phyloP scores from a whole-genome alignment of 2,113 vertebrate genomes.

The Haemorhous mexicanus region DNA sequence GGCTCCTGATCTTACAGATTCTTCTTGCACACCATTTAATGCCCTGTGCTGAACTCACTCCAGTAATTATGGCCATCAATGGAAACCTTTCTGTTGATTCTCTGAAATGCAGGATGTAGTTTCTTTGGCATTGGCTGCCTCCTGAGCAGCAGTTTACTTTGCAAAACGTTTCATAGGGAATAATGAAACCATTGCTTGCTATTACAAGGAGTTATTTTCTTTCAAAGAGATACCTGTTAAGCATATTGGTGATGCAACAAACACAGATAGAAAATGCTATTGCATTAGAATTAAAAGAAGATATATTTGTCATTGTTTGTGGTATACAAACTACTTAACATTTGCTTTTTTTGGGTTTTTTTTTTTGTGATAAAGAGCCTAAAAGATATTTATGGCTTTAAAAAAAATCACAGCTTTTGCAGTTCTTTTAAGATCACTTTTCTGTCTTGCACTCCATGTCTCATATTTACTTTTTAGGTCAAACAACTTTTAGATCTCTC shows the following conservation, averaged over 20 bases:
- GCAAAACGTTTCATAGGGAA: background rate
- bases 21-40: background rate
- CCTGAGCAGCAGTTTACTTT: background rate
- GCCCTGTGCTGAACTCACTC: background rate
- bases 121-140: background rate
- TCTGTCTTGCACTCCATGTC: background rate
- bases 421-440: background rate
- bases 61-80: rapidly evolving
- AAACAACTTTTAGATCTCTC: background rate
- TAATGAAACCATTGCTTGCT: background rate
- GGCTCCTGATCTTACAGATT: background rate
- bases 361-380: background rate
- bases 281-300: background rate
- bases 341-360: background rate
- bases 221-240: background rate
- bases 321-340: background rate
- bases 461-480: background rate
- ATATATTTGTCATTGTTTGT: background rate
- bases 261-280: background rate
- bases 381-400: background rate
- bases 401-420: background rate
- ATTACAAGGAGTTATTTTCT: background rate
- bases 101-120: background rate
- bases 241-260: background rate
- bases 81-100: background rate